phyloP scores from a whole-genome alignment of 1,140 invertebrate species.

The Adoxophyes honmai region DNA sequence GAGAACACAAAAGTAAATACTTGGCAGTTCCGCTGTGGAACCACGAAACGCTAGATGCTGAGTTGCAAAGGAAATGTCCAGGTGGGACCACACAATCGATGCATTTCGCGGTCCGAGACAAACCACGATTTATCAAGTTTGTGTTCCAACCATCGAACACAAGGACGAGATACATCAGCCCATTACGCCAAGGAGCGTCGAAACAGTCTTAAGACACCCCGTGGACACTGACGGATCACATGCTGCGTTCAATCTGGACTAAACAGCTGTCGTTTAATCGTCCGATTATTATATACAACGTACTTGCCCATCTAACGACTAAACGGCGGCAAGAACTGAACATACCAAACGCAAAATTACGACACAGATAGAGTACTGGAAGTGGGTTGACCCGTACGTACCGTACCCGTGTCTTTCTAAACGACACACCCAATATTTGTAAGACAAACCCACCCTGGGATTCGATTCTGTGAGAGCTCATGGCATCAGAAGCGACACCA shows the following conservation, averaged over 20 bases:
- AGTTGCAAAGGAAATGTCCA: neutral
- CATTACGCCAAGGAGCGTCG: neutral
- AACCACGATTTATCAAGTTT: conserved; percentile 4
- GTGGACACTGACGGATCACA: neutral
- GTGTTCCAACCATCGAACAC: conserved; percentile 6
- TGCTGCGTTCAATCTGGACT: neutral
- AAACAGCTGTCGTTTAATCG: neutral
- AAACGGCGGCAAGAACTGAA: neutral
- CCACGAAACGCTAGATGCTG: neutral
- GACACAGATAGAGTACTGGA: neutral
- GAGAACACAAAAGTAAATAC: neutral
- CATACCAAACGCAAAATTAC: neutral
- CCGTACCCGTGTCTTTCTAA: neutral
- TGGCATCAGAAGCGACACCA: neutral
- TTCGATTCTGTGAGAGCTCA: neutral
- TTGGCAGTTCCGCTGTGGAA: neutral
- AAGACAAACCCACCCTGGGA: neutral
- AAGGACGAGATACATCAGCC: neutral
- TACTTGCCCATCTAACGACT: neutral
- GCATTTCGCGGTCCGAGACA: neutral
- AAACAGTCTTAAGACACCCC: conserved; percentile 4
- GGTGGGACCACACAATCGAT: neutral
- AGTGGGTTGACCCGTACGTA: neutral
- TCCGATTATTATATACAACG: neutral
- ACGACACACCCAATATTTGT: neutral